Evolutionary conservation across 92 coral and sea anemone genomes (phyloP), one percentile per base, ranked within the genome.

Genomic region (Isaurus tuberculatus): DNA sequence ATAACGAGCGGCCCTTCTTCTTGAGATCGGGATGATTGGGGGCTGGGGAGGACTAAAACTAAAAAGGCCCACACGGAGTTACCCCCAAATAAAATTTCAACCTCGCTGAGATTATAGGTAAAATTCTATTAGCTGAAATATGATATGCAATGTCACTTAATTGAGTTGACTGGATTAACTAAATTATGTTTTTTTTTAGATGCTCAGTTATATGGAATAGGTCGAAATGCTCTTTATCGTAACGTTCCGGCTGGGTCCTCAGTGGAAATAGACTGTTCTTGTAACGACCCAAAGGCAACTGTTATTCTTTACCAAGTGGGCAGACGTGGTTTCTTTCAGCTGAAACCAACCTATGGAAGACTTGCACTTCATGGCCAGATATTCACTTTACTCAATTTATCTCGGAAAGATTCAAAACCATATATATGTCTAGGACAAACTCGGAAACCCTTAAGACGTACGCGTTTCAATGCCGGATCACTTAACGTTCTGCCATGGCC

Each of bases 291-390:
- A 14, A 51, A 16, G 44, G 80, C 80, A 9, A 2, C 25, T 6
- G 80, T 74, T 15, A 8, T 25, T 13, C 80, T 74, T 30, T 74
- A 74, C 66, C 42, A 31, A 74, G 7, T 74, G 32, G n/a, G 16
- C 58, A 15, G 37, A 5, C 1, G 28, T 15, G 20, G 67, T 7
- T 75, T 0, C 31, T 75, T 19, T 34, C 81, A 29, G 48, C 2
- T 75, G 68, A 8, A 53, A 30, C 67, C 48, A 36, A 7, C 15
- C 5, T 9, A 58, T 28, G 30, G 81, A 17, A 53, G 61, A 33
- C 30, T 75, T 36, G 66, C 30, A 32, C 81, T 75, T 55, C 81
- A 75, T 55, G 81, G 81, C 1, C 81, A 75, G 67, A 53, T 15
- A 51, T 75, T 75, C 3, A 75, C 81, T 5, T 61, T 75, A 58